Percentiles rank a stretch among this genome's conserved stretches.
Evolutionary conservation across 2,113 vertebrate genomes (phyloP).

Genomic region (Ammospiza caudacuta): DNA sequence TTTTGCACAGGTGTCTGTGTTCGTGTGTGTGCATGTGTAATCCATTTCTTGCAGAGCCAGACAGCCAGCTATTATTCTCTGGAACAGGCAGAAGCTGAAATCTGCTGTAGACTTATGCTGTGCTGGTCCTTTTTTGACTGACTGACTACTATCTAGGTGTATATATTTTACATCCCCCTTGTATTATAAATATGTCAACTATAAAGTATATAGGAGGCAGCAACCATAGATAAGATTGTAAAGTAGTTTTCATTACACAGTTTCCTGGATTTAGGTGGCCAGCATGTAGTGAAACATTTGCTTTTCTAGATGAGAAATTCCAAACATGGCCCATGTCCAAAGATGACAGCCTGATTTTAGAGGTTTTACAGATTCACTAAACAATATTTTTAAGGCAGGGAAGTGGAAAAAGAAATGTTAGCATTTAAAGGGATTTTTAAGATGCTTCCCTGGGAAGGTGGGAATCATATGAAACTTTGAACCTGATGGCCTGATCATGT

Average conservation of each 20-base stretch:
- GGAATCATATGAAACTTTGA: not conserved
- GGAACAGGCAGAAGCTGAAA: conserved; percentile 16
- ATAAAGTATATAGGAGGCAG: not conserved
- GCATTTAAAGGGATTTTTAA: not conserved
- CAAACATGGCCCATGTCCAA: not conserved
- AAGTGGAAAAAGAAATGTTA: not conserved
- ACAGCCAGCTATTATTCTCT: not conserved
- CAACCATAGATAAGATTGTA: not conserved
- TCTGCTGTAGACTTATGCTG: not conserved
- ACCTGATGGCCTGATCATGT: not conserved
- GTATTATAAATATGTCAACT: not conserved
- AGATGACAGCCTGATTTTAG: not conserved
- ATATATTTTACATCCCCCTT: not conserved
- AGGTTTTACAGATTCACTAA: not conserved
- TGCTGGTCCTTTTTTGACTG: not conserved
- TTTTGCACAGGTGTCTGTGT: not conserved
- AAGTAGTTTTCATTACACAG: not conserved
- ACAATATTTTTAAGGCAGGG: not conserved
- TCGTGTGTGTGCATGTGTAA: not conserved
- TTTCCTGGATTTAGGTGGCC: not conserved
- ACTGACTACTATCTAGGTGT: not conserved
- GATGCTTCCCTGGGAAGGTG: not conserved
- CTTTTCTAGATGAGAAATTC: not conserved
- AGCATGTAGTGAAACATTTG: not conserved
- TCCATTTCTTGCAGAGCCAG: not conserved